Evolutionary conservation across 2,113 vertebrate species (phyloP).

Genomic region (Sinocyclocheilus anophthalmus): DNA sequence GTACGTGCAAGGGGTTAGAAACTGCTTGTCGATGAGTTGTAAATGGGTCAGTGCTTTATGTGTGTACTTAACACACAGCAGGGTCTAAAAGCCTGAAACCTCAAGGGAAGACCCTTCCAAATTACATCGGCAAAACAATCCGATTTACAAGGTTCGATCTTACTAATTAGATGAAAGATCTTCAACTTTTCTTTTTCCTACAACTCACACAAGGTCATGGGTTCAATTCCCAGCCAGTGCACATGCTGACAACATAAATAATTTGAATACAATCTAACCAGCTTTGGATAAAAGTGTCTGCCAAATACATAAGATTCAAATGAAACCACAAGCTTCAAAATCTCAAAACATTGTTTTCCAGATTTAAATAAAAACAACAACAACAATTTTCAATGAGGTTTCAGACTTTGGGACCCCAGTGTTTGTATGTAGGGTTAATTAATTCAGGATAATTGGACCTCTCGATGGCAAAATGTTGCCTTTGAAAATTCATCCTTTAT

Average conservation of each 20-base stretch:
- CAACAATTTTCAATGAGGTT: not conserved
- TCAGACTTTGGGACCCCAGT: not conserved
- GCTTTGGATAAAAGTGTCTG: not conserved
- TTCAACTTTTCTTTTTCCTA: not conserved
- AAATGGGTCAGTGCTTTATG: not conserved
- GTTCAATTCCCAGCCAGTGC: not conserved
- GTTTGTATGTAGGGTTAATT: not conserved
- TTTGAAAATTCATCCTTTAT: not conserved
- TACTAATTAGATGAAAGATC: not conserved
- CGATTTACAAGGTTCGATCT: not conserved
- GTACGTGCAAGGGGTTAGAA: conserved; percentile 6
- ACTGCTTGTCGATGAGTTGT: not conserved
- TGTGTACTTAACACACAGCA: conserved; percentile 1
- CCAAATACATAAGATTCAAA: not conserved
- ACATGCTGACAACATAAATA: not conserved
- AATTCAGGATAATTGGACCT: not conserved
- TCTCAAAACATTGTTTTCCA: not conserved
- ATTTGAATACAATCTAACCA: not conserved
- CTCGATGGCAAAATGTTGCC: not conserved
- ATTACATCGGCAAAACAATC: not conserved
- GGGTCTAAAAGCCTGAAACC: not conserved
- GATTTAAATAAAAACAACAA: not conserved
- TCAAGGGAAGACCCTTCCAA: not conserved
- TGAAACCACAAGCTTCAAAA: not conserved
- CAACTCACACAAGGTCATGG: not conserved